Evolutionary conservation across 2,113 vertebrate genomes (phyloP).

Genomic region (Burhinus oedicnemus): DNA sequence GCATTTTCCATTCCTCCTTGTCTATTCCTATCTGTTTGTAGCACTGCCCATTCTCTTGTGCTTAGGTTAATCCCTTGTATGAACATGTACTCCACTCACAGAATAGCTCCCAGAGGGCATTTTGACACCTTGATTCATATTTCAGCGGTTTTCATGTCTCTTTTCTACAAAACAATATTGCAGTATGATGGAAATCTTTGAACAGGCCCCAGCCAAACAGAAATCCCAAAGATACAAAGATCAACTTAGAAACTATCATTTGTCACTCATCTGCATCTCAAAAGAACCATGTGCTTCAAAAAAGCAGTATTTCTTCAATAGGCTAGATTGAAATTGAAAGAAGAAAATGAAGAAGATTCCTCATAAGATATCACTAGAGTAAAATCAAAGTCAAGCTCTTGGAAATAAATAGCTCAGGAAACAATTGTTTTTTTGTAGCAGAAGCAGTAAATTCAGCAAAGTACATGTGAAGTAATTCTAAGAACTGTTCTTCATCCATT

Average conservation of each 20-base stretch:
- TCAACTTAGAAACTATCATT: constrained; percentile 45
- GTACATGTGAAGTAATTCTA: constrained; percentile 16
- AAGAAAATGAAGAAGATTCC: constrained; percentile 70
- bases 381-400: constrained; percentile 62
- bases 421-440: constrained; percentile 45
- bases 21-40: neutral
- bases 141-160: constrained; percentile 6
- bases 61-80: neutral
- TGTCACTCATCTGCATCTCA: constrained; percentile 59
- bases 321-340: constrained; percentile 62
- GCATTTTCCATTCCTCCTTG: neutral
- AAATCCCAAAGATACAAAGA: constrained; percentile 44
- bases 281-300: constrained; percentile 39
- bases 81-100: neutral
- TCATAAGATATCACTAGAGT: constrained; percentile 49
- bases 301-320: constrained; percentile 60
- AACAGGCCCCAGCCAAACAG: constrained; percentile 9
- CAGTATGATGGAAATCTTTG: constrained; percentile 44
- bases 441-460: constrained; percentile 64
- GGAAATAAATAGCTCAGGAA: constrained; percentile 61
- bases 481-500: neutral
- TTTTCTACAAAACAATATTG: constrained; percentile 24
- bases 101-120: neutral
- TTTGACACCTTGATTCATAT: constrained; percentile 28
- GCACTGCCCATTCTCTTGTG: neutral